These are phyloP conservation scores for Virgularia gustaviana DNA, from an alignment of 92 coral and sea anemone species.

Conservation along the genomic window DNA sequence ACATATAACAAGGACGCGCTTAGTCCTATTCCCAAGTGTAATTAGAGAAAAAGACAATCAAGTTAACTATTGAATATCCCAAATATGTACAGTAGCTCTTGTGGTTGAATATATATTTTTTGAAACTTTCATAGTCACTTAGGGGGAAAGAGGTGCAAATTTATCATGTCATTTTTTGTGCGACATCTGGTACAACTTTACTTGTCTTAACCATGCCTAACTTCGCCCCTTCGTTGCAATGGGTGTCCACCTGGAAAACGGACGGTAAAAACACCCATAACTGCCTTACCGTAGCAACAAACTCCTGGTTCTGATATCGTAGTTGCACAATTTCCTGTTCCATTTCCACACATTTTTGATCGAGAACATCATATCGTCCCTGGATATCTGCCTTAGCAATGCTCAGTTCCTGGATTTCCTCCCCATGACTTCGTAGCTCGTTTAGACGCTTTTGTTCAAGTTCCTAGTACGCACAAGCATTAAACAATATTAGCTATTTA, in stretches of 20 bases:
- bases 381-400: conserved; percentile 66
- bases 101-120: too few relatives aligned
- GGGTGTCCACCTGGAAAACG: background rate
- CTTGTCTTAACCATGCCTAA: background rate
- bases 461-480: too few relatives aligned
- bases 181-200: too few relatives aligned
- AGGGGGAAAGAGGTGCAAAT: too few relatives aligned
- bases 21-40: too few relatives aligned
- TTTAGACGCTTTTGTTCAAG: conserved; percentile 75
- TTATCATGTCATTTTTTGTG: too few relatives aligned
- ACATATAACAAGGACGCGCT: too few relatives aligned
- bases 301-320: conserved; percentile 68
- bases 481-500: too few relatives aligned
- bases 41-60: too few relatives aligned
- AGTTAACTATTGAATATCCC: too few relatives aligned
- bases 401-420: conserved; percentile 73
- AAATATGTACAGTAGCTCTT: too few relatives aligned
- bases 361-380: conserved; percentile 63
- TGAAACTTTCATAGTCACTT: too few relatives aligned
- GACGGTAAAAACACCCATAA: background rate
- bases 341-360: conserved; percentile 70
- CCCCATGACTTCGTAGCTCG: conserved; percentile 91
- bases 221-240: background rate
- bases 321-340: conserved; percentile 73
- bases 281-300: conserved; percentile 59